Conservation (phyloP, 2,113 vertebrate genomes). For the Ovis canadensis region DNA sequence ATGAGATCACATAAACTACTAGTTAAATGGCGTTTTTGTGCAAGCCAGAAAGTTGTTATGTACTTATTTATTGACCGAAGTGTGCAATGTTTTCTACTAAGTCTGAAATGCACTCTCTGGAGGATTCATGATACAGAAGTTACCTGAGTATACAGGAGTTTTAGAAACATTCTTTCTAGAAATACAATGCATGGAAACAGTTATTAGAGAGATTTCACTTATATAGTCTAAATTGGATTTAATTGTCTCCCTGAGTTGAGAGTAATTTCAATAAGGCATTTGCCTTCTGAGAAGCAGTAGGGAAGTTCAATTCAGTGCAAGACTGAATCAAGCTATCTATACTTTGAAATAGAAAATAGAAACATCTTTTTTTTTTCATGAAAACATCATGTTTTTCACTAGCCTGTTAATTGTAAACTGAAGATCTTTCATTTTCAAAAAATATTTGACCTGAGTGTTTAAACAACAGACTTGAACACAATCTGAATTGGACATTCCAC, state of each 20-base stretch:
- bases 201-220: neutral
- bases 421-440: conserved; percentile 67
- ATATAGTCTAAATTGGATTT: neutral
- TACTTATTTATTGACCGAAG: neutral
- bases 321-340: neutral
- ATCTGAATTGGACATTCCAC: conserved; percentile 58
- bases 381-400: conserved; percentile 46
- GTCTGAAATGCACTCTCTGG: neutral
- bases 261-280: neutral
- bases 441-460: conserved; percentile 71
- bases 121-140: neutral
- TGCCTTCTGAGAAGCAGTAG: neutral
- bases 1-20: neutral
- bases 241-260: neutral
- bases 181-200: neutral
- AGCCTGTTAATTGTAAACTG: conserved; percentile 71
- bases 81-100: neutral
- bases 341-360: neutral
- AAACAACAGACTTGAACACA: conserved; percentile 61
- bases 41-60: neutral
- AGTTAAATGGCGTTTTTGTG: neutral
- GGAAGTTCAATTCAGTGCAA: neutral
- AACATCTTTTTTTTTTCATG: neutral
- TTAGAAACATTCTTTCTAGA: neutral
- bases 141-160: neutral